phyloP scores from a whole-genome alignment of 2,113 vertebrate species.

The Chascanopsetta lugubris region DNA sequence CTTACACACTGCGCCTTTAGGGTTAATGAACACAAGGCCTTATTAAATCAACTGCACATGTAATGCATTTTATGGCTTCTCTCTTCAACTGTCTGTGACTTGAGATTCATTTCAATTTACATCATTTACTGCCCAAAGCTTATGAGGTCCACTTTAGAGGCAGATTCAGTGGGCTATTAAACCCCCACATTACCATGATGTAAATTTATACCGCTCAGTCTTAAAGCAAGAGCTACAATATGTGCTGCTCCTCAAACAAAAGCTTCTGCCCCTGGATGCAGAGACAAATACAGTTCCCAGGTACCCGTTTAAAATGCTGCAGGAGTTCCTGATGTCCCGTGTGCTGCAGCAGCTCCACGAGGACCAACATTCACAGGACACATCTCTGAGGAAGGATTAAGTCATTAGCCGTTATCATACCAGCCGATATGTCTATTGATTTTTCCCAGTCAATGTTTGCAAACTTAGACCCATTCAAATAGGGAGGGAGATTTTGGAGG shows the following conservation, averaged over 20 bases:
- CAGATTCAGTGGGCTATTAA: conserved; percentile 48
- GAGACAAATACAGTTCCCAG: neutral
- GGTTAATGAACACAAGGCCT: too few relatives aligned
- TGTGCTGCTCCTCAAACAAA: conserved; percentile 26
- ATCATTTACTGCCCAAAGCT: conserved; percentile 44
- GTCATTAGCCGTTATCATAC: conserved; percentile 9
- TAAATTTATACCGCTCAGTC: conserved; percentile 37
- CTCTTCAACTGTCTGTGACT: conserved; percentile 28
- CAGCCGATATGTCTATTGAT: conserved; percentile 16
- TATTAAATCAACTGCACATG: conserved; percentile 14
- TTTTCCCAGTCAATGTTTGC: conserved; percentile 11
- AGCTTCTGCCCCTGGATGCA: neutral
- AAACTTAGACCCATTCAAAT: conserved; percentile 3
- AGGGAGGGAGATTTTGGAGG: neutral
- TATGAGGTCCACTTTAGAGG: conserved; percentile 41
- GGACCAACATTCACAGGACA: neutral
- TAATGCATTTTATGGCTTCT: conserved; percentile 39
- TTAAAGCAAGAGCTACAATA: conserved; percentile 30
- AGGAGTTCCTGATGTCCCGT: neutral
- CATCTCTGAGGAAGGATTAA: conserved; percentile 5
- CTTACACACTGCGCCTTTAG: too few relatives aligned
- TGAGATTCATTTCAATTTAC: conserved; percentile 45
- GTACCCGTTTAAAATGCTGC: neutral
- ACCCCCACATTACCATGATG: conserved; percentile 26
- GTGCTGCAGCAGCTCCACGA: conserved; percentile 9